phyloP scores from a whole-genome alignment of 92 coral and sea anemone species.

The Heliopora coerulea region DNA sequence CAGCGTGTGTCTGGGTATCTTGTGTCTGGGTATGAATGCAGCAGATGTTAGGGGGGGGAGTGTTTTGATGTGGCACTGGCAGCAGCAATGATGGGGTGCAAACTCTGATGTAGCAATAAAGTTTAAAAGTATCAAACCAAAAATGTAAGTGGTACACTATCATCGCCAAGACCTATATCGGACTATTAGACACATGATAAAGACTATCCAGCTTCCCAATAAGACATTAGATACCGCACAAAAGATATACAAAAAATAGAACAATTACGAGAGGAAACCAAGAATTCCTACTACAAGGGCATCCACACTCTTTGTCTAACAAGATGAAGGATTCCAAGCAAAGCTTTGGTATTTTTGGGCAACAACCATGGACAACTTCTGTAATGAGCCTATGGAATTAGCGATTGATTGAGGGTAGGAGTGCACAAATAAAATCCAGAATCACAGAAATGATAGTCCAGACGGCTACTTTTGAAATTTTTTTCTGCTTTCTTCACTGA shows the following conservation, averaged over 20 bases:
- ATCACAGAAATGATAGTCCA: slow-evolving; percentile 39
- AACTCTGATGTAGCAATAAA: slow-evolving; percentile 54
- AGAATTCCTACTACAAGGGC: slow-evolving; percentile 50
- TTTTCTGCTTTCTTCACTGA: slow-evolving; percentile 52
- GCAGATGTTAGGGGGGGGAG: slow-evolving; percentile 52
- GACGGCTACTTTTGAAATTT: slow-evolving; percentile 51
- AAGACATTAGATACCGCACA: slow-evolving; percentile 56
- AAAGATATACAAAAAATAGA: slow-evolving; percentile 59
- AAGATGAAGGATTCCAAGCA: slow-evolving; percentile 63
- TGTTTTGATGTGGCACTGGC: slow-evolving; percentile 61
- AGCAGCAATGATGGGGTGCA: slow-evolving; percentile 51
- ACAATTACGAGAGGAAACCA: slow-evolving; percentile 44
- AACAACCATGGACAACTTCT: slow-evolving; percentile 54
- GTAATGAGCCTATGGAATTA: slow-evolving; percentile 58
- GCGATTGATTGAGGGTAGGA: slow-evolving; percentile 39
- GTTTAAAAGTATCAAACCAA: slow-evolving; percentile 50
- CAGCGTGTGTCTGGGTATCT: slow-evolving; percentile 40
- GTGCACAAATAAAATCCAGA: slow-evolving; percentile 57
- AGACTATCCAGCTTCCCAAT: slow-evolving; percentile 42
- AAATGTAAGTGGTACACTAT: slow-evolving; percentile 50
- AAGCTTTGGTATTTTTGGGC: slow-evolving; percentile 52
- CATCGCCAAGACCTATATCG: slow-evolving; percentile 55
- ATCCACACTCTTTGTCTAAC: slow-evolving; percentile 59
- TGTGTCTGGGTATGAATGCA: slow-evolving; percentile 37
- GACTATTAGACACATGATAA: slow-evolving; percentile 51